Evolutionary conservation across 2,113 vertebrate genomes (phyloP).

Genomic region (Peromyscus polionotus): DNA sequence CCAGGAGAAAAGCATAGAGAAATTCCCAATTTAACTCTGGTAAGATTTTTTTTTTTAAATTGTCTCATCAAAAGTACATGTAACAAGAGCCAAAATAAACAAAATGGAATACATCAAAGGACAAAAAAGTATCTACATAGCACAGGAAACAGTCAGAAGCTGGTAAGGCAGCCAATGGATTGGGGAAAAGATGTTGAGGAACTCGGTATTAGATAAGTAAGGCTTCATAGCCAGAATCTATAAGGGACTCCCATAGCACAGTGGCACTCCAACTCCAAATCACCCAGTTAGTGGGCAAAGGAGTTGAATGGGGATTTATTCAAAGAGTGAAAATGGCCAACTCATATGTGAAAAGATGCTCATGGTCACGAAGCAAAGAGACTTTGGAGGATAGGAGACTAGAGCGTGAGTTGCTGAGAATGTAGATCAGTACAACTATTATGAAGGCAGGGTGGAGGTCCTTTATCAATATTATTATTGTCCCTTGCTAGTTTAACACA

Average conservation of each 20-base stretch:
- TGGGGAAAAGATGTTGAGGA: neutral
- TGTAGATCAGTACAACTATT: neutral
- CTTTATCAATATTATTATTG: neutral
- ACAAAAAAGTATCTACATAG: too few species aligned
- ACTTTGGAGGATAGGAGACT: neutral
- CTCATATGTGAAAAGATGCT: neutral
- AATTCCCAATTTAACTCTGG: neutral
- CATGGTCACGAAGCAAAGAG: neutral
- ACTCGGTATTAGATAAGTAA: neutral
- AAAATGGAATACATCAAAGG: neutral
- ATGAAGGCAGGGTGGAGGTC: neutral
- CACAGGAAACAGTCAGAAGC: neutral
- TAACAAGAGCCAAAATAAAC: neutral
- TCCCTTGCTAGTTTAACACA: neutral
- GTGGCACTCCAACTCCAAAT: neutral
- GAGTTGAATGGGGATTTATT: neutral
- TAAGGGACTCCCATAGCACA: neutral
- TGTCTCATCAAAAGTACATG: neutral
- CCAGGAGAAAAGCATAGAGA: neutral
- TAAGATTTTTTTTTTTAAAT: neutral
- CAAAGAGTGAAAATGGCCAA: neutral
- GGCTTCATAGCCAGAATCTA: neutral
- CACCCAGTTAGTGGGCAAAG: neutral
- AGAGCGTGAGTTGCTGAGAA: neutral
- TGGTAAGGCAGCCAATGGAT: neutral